Evolutionary conservation across 2,888 invertebrate genomes (phyloP).

Genomic region (Drosophila sordidapex): DNA sequence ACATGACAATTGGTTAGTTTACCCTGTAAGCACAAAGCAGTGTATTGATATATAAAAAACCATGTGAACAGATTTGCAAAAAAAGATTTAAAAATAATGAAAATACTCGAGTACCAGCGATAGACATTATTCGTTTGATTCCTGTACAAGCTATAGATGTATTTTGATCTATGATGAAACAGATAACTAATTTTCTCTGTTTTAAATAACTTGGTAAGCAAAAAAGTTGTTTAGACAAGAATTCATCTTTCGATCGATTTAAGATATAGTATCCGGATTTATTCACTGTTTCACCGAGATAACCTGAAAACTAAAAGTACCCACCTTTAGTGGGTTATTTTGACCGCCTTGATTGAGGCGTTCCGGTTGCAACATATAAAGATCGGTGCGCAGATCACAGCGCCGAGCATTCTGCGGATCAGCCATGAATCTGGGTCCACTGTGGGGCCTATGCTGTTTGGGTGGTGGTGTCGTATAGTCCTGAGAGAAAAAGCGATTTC

Average conservation of each 20-base stretch:
- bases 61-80: neutral
- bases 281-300: neutral
- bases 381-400: conserved; percentile 94
- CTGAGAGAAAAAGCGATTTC: conserved; percentile 46
- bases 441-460: conserved; percentile 80
- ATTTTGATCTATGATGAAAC: rapidly evolving
- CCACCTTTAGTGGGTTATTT: conserved; percentile 92
- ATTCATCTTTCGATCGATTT: rapidly evolving
- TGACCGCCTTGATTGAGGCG: conserved; percentile 91
- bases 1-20: conserved; percentile 95
- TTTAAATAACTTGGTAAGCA: neutral
- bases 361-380: conserved; percentile 93
- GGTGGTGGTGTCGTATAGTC: conserved; percentile 83
- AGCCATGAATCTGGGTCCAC: conserved; percentile 85
- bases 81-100: neutral
- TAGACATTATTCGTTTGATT: neutral
- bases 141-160: neutral
- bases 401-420: conserved; percentile 89
- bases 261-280: neutral
- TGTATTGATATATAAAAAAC: neutral
- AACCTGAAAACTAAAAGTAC: neutral
- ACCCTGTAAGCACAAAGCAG: conserved; percentile 85
- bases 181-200: neutral
- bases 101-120: neutral
- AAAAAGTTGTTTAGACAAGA: neutral